Conservation (phyloP, 2,888 invertebrate genomes). For the Cabera pusaria region DNA sequence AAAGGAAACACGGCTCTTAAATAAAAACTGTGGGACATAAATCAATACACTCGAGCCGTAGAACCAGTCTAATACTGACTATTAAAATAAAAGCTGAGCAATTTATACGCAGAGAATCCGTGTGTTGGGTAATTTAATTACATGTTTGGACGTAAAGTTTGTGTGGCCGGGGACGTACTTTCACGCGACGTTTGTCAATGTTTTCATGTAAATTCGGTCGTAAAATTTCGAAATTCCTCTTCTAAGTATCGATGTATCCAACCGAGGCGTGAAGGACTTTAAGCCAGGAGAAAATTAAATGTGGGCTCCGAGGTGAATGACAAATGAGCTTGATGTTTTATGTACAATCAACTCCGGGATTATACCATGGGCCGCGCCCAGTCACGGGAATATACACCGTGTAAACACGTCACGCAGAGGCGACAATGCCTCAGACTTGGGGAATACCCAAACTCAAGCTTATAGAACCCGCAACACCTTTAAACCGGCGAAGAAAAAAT, state of each 20-base stretch:
- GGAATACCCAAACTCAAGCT: constrained; percentile 25
- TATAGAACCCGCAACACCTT: constrained; percentile 42
- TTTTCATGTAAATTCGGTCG: constrained; percentile 19
- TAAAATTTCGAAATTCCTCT: constrained; percentile 29
- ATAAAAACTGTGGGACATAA: constrained; percentile 13
- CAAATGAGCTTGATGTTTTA: constrained; percentile 49
- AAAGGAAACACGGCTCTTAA: constrained; percentile 16
- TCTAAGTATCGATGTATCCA: constrained; percentile 28
- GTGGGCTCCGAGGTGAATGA: constrained; percentile 50
- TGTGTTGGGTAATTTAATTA: constrained; percentile 22
- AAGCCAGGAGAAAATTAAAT: constrained; percentile 50
- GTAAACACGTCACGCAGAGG: constrained; percentile 12
- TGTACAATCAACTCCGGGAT: constrained; percentile 35
- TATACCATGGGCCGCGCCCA: constrained; percentile 27
- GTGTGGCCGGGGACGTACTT: constrained; percentile 23
- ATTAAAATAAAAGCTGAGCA: constrained; percentile 16
- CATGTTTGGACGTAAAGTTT: constrained; percentile 26
- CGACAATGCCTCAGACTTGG: constrained; percentile 18
- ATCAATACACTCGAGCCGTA: constrained; percentile 8
- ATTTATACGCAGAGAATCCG: constrained; percentile 5
- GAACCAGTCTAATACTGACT: constrained; percentile 13
- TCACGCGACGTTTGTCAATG: constrained; percentile 16
- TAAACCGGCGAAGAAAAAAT: constrained; percentile 48
- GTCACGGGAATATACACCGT: constrained; percentile 20
- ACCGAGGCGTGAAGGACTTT: constrained; percentile 37